Evolutionary conservation across 2,797 vertebrate species (phyloP).

Genomic region (Acrossocheilus wenchowensis): DNA sequence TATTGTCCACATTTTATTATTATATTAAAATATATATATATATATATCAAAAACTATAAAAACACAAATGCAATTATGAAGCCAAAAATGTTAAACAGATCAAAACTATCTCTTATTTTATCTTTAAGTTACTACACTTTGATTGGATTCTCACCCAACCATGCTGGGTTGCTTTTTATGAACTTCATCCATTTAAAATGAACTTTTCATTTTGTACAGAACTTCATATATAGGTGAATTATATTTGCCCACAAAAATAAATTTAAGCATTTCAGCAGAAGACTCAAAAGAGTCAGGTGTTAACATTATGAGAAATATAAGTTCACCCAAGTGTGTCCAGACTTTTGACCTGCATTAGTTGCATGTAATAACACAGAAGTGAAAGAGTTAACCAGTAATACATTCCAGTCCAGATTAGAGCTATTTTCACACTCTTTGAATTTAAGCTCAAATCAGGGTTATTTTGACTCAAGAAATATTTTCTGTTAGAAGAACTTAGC

Average conservation of each 20-base stretch:
- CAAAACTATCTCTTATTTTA: background rate
- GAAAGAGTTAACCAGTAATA: slow-evolving; percentile 47
- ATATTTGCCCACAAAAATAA: background rate
- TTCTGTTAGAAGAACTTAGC: background rate
- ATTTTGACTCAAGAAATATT: background rate
- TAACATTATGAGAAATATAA: background rate
- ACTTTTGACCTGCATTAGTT: slow-evolving; percentile 4
- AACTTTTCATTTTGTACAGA: background rate
- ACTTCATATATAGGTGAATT: too few relatives aligned
- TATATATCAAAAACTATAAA: background rate
- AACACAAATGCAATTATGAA: background rate
- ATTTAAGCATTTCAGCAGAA: background rate
- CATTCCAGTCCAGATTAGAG: slow-evolving; percentile 52
- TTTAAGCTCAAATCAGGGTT: background rate
- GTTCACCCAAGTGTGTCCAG: background rate
- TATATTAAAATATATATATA: background rate
- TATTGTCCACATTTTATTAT: background rate
- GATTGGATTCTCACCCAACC: background rate
- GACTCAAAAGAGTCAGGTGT: background rate
- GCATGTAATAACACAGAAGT: background rate
- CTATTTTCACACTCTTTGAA: background rate
- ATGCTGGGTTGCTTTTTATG: background rate
- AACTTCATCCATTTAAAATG: background rate
- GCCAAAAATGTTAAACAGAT: background rate
- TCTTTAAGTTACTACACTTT: background rate